phyloP scores from a whole-genome alignment of 2,888 invertebrate genomes.

The Halocaridina rubra region DNA sequence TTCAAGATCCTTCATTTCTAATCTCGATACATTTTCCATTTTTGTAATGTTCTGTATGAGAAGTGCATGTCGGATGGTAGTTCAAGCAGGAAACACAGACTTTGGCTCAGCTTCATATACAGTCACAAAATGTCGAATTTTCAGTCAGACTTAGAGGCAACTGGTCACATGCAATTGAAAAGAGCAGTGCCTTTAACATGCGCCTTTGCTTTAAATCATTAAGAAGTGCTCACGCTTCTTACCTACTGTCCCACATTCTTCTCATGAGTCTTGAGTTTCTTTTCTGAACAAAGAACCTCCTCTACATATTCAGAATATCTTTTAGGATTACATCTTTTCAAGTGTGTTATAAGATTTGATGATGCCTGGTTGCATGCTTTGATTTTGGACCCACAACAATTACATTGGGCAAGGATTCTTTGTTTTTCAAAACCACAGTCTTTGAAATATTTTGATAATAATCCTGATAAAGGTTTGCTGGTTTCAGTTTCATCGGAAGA shows the following conservation, averaged over 20 bases:
- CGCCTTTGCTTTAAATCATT: background rate
- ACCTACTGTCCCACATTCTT: too few relatives aligned
- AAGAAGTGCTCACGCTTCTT: conserved; percentile 10
- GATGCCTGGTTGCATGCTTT: background rate
- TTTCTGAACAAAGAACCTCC: background rate
- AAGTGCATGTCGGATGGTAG: conserved; percentile 5
- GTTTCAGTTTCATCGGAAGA: background rate
- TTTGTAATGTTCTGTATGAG: conserved; percentile 5
- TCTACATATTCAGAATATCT: background rate
- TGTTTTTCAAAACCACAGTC: background rate
- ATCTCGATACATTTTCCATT: background rate
- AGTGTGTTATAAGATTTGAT: background rate
- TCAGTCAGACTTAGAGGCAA: conserved; percentile 22
- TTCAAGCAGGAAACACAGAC: background rate
- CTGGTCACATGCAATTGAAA: conserved; percentile 11
- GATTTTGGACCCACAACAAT: conserved; percentile 16
- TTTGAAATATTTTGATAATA: background rate
- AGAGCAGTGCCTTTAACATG: conserved; percentile 7
- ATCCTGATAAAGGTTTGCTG: background rate
- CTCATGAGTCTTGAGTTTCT: background rate
- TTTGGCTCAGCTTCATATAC: conserved; percentile 10
- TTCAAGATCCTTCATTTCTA: conserved; percentile 7
- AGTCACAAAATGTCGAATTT: background rate
- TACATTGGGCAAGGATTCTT: conserved; percentile 6
- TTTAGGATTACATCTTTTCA: too few relatives aligned